These are phyloP conservation scores for Calyptommatus sinebrachiatus DNA, from an alignment of 2,113 vertebrate genomes.

Conservation along the genomic window DNA sequence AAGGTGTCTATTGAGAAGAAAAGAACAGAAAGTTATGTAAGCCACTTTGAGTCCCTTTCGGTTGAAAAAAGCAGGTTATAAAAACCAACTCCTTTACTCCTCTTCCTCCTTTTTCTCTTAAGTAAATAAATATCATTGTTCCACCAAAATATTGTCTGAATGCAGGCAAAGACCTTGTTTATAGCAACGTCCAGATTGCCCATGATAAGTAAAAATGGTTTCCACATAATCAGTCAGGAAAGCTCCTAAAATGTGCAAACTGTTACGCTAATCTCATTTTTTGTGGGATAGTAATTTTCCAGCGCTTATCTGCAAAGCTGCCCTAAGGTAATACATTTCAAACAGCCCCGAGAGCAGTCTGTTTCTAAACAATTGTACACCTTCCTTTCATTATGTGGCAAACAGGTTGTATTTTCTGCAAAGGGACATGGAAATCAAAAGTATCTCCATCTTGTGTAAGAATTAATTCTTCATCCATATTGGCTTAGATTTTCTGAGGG, in stretches of 20 bases:
- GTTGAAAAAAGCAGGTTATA: no score
- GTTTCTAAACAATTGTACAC: neutral
- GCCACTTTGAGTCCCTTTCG: no score
- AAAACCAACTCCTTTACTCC: no score
- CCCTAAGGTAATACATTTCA: neutral
- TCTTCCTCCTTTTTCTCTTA: no score
- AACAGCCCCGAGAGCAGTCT: neutral
- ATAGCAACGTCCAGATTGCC: neutral
- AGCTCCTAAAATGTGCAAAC: neutral
- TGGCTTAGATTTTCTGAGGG: rapidly evolving
- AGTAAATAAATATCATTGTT: no score
- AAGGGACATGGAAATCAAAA: neutral
- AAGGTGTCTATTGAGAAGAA: no score
- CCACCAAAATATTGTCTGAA: no score
- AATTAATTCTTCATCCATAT: neutral
- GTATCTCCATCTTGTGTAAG: neutral
- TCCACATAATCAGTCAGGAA: neutral
- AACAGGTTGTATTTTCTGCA: neutral
- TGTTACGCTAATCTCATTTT: neutral
- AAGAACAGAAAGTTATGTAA: no score
- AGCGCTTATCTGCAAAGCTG: neutral
- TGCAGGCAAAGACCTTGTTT: neutral
- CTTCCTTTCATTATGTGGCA: neutral
- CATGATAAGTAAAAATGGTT: neutral
- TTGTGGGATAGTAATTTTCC: neutral